Conservation (phyloP, 2,888 invertebrate genomes). For the Creontiades dilutus region DNA sequence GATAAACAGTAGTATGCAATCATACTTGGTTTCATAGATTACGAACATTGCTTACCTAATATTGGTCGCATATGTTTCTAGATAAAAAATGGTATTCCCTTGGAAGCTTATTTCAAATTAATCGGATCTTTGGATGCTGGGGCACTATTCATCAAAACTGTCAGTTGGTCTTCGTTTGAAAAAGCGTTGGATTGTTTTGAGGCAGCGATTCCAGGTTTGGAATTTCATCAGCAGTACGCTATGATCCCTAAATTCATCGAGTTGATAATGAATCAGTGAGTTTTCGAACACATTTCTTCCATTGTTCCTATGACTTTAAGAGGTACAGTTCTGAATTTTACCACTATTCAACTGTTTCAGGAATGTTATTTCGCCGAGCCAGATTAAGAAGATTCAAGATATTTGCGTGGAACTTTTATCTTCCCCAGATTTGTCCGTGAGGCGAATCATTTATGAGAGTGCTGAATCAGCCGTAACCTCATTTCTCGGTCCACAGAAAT, state of each 20-base stretch:
- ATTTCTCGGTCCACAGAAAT: constrained; percentile 81
- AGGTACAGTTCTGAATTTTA: neutral
- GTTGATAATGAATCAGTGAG: constrained; percentile 35
- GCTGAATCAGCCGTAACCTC: constrained; percentile 81
- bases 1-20: too few relatives aligned
- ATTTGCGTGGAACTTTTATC: constrained; percentile 48
- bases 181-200: constrained; percentile 71
- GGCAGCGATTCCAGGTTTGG: constrained; percentile 69
- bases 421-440: constrained; percentile 18
- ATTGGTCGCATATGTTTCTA: constrained; percentile 21
- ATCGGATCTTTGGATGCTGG: constrained; percentile 72
- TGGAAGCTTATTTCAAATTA: constrained; percentile 50
- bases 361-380: constrained; percentile 9
- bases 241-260: constrained; percentile 69
- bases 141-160: constrained; percentile 68
- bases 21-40: neutral
- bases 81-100: constrained; percentile 70
- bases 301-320: neutral
- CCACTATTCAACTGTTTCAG: constrained; percentile 1
- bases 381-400: neutral
- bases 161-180: constrained; percentile 49
- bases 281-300: neutral
- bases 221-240: constrained; percentile 72
- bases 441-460: constrained; percentile 79
- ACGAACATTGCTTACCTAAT: neutral